phyloP scores from a whole-genome alignment of 53 echinoderm and acorn worm species.

The Patiria pectinifera region DNA sequence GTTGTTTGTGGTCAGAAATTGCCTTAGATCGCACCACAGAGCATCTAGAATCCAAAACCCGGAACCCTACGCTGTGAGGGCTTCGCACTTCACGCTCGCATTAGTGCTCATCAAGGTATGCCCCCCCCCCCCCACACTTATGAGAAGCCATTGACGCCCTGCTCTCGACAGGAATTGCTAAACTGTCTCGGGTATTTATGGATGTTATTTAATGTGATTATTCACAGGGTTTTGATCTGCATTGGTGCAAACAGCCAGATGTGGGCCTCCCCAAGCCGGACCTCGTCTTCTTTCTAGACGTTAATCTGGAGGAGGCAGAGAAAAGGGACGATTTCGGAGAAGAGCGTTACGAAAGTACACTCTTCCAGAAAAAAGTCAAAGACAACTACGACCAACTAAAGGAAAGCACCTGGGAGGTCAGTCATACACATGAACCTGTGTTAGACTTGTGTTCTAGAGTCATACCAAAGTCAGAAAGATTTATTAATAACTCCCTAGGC shows the following conservation, averaged over 20 bases:
- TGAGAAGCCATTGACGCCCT: no score
- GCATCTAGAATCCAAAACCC: no score
- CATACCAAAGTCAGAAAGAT: no score
- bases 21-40: no score
- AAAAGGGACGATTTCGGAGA: conserved; percentile 81
- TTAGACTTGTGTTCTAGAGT: neutral
- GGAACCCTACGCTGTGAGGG: no score
- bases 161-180: no score
- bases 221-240: conserved; percentile 77
- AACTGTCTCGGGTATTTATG: neutral
- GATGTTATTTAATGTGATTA: neutral
- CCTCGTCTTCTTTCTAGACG: conserved; percentile 78
- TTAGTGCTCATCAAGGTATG: no score
- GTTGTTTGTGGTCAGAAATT: no score
- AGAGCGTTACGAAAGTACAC: conserved; percentile 88
- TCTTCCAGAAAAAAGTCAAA: conserved; percentile 80
- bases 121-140: no score
- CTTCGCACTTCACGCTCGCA: no score
- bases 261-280: conserved; percentile 90
- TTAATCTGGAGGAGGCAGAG: conserved; percentile 69
- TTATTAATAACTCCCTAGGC: no score
- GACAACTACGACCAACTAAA: conserved; percentile 64
- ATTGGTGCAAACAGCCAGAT: conserved; percentile 90
- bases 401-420: conserved; percentile 86
- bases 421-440: neutral